Percentiles rank a stretch among this genome's conserved stretches.
Evolutionary conservation across 2,797 vertebrate genomes (phyloP).

Genomic region (Nyctibius grandis): DNA sequence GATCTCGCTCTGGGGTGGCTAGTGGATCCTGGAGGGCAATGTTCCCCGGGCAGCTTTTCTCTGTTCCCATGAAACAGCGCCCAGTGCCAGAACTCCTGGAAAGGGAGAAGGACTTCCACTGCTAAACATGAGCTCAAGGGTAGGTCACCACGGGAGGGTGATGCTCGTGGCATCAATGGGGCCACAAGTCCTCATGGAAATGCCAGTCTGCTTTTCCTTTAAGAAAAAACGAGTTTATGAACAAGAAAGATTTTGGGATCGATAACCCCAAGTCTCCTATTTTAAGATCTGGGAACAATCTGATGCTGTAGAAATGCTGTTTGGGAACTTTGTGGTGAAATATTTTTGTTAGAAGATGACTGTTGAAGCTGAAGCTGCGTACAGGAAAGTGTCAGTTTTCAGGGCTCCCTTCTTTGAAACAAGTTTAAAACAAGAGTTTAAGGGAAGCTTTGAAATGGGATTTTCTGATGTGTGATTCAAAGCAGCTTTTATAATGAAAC

Average conservation of each 20-base stretch:
- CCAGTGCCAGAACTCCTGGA: neutral
- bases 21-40: neutral
- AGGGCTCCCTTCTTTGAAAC: neutral
- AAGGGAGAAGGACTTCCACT: neutral
- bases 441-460: neutral
- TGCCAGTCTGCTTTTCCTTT: neutral
- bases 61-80: neutral
- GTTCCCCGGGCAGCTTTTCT: neutral
- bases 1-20: neutral
- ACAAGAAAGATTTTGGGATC: neutral
- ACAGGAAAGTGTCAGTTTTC: neutral
- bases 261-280: neutral
- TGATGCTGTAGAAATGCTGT: neutral
- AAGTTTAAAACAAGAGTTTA: neutral
- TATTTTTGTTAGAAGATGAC: neutral
- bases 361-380: neutral
- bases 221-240: neutral
- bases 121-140: neutral
- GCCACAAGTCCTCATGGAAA: neutral
- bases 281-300: neutral
- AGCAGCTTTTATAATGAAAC: neutral
- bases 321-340: neutral
- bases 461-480: neutral
- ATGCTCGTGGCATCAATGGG: fast-evolving
- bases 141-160: fast-evolving